A percentile compares a stretch with the other conserved stretches of the same genome.
Conservation (phyloP, 2,113 vertebrate genomes). For the Nothobranchius furzeri region DNA sequence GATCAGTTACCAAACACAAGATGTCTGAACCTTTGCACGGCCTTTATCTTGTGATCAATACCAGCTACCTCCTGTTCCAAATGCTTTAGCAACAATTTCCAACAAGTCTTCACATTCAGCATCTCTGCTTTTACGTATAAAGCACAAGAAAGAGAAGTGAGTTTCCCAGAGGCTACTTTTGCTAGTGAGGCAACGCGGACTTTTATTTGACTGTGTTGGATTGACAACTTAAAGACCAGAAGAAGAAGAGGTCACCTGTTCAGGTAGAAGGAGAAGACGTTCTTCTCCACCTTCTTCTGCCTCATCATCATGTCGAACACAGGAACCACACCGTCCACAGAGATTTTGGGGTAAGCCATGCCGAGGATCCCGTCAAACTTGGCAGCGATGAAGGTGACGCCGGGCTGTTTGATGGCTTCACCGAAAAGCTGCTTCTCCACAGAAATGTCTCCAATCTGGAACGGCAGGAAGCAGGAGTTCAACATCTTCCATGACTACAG, state of each 20-base stretch:
- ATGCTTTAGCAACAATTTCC: too few species aligned
- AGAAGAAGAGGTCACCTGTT: conserved; percentile 83
- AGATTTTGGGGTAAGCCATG: conserved; percentile 88
- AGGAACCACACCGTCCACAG: conserved; percentile 84
- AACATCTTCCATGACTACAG: not conserved
- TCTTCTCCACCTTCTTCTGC: conserved; percentile 87
- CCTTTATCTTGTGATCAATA: too few species aligned
- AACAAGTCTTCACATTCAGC: too few species aligned
- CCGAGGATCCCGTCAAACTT: conserved; percentile 97
- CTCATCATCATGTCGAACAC: conserved; percentile 92
- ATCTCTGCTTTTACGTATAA: too few species aligned
- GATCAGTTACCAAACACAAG: too few species aligned
- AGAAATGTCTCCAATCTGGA: conserved; percentile 72
- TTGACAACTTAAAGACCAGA: too few species aligned
- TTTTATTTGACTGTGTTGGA: too few species aligned
- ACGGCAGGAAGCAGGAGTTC: not conserved
- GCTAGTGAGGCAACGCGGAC: too few species aligned
- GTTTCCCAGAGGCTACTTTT: too few species aligned
- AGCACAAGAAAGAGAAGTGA: too few species aligned
- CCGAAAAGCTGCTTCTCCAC: conserved; percentile 86
- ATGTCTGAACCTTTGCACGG: too few species aligned
- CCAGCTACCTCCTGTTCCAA: too few species aligned
- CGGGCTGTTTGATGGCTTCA: conserved; percentile 88
- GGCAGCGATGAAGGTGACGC: conserved; percentile 88
- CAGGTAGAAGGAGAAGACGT: conserved; percentile 95